These are phyloP conservation scores for Lithophane leautieri DNA, from an alignment of 2,888 invertebrate species.

Conservation along the genomic window DNA sequence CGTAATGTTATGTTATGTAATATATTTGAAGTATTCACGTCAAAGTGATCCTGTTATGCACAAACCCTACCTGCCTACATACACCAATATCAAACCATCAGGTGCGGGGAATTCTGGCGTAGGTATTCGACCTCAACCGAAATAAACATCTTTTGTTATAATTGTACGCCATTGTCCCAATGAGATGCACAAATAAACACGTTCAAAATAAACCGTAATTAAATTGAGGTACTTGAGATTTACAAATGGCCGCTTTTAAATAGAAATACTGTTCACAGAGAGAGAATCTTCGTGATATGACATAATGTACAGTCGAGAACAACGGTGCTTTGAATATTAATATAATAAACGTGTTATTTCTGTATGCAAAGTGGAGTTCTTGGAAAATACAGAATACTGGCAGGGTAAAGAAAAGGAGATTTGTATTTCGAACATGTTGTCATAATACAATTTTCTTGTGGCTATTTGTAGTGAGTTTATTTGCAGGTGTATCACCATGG, in stretches of 20 bases:
- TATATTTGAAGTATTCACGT: background rate
- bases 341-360: conserved; percentile 42
- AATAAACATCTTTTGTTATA: conserved; percentile 80
- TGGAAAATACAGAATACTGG: conserved; percentile 29
- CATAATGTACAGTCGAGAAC: conserved; percentile 39
- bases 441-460: conserved; percentile 17
- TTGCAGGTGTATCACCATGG: background rate
- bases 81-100: conserved; percentile 66
- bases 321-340: conserved; percentile 33
- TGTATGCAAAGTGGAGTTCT: conserved; percentile 18
- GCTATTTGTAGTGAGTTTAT: background rate
- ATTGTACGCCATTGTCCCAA: conserved; percentile 77
- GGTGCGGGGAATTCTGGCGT: conserved; percentile 78
- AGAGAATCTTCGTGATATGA: conserved; percentile 42
- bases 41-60: background rate
- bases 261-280: conserved; percentile 46
- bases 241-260: conserved; percentile 58
- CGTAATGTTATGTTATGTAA: no score
- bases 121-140: conserved; percentile 81
- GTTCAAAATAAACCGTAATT: conserved; percentile 71
- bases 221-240: conserved; percentile 56
- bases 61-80: conserved; percentile 39
- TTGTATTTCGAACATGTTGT: conserved; percentile 39
- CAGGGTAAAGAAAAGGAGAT: conserved; percentile 9
- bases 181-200: conserved; percentile 74